Evolutionary conservation across 2,888 invertebrate species (phyloP).

Genomic region (Scaeva pyrastri): DNA sequence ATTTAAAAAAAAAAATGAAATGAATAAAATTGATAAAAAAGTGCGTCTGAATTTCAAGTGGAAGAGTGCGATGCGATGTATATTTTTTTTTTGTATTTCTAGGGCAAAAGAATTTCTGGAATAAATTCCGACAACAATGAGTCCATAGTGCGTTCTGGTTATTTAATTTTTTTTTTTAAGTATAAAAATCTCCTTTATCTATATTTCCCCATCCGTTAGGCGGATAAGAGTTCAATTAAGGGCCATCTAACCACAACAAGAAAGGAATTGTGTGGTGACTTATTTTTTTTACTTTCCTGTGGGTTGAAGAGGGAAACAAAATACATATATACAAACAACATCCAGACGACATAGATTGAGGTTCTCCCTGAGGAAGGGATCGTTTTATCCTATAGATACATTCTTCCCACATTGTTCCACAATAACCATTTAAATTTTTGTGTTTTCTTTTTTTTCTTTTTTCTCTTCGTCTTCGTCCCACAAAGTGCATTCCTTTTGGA

Average conservation of each 20-base stretch:
- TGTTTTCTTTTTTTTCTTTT: constrained; percentile 17
- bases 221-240: constrained; percentile 47
- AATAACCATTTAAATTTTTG: constrained; percentile 8
- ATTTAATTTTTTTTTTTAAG: too few species aligned
- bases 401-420: constrained; percentile 42
- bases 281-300: constrained; percentile 8
- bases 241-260: constrained; percentile 12
- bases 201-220: constrained; percentile 13
- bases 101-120: constrained; percentile 29
- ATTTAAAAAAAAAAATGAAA: constrained; percentile 2
- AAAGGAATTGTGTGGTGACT: constrained; percentile 13
- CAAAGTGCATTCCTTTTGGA: constrained; percentile 51
- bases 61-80: constrained; percentile 43
- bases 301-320: constrained; percentile 24
- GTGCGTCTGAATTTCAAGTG: constrained; percentile 61
- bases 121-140: constrained; percentile 47
- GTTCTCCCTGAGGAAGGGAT: constrained; percentile 48
- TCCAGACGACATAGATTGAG: constrained; percentile 42
- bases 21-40: constrained; percentile 15
- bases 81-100: constrained; percentile 7
- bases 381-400: constrained; percentile 28
- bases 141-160: constrained; percentile 18
- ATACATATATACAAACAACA: background rate
- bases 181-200: background rate
- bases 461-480: constrained; percentile 31